These are phyloP conservation scores for Desoria tigrina DNA, from an alignment of 2,888 invertebrate species.

Conservation along the genomic window DNA sequence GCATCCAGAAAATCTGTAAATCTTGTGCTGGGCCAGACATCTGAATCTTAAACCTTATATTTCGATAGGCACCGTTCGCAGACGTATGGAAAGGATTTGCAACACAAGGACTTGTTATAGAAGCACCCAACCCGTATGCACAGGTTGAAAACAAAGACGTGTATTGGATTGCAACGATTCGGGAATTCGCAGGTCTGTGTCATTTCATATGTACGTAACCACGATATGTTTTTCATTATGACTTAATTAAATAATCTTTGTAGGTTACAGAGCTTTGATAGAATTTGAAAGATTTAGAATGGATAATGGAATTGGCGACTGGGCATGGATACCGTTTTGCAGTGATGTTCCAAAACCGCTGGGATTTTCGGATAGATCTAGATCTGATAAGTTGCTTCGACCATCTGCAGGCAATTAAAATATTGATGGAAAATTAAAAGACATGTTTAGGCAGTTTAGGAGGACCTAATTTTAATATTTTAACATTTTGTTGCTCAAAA, in stretches of 20 bases:
- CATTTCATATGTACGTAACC: too few species aligned
- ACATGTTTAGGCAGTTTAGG: too few species aligned
- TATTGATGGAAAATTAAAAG: too few species aligned
- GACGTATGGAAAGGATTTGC: slow-evolving; percentile 33
- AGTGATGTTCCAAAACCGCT: slow-evolving; percentile 37
- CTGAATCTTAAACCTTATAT: too few species aligned
- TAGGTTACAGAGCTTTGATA: slow-evolving; percentile 40
- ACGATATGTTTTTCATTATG: too few species aligned
- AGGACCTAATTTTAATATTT: too few species aligned
- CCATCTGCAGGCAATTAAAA: slow-evolving; percentile 16
- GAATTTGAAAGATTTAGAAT: slow-evolving; percentile 37
- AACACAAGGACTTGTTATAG: slow-evolving; percentile 27
- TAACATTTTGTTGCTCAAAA: too few species aligned
- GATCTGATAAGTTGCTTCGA: slow-evolving; percentile 18
- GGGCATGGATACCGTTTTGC: slow-evolving; percentile 43
- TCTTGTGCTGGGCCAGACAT: too few species aligned
- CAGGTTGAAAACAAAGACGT: slow-evolving; percentile 14
- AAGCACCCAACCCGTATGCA: slow-evolving; percentile 36
- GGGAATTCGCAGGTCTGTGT: slow-evolving; percentile 37
- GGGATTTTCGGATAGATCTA: slow-evolving; percentile 28
- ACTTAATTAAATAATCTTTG: too few species aligned
- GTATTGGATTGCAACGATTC: slow-evolving; percentile 40
- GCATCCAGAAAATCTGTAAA: too few species aligned
- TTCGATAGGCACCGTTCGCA: slow-evolving; percentile 39
- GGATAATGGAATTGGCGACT: neutral